Evolutionary conservation across 2,797 vertebrate species (phyloP), one percentile per base, ranked within the genome.

Genomic region (Oryzias dopingdopingensis): DNA sequence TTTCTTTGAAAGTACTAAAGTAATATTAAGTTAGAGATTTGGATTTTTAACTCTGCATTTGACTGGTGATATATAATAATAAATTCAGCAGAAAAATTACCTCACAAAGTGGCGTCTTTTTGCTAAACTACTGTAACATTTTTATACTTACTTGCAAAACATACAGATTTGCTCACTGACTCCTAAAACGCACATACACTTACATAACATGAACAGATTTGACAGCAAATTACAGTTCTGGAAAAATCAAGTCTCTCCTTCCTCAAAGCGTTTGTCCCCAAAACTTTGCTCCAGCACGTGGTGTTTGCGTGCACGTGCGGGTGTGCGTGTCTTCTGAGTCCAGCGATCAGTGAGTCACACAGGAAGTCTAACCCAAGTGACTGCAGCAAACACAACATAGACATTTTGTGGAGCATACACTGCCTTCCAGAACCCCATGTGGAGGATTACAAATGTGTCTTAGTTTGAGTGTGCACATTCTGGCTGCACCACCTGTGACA

Each of bases 401-500:
- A 69, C 68, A 55, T 14, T 59, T 57, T 62, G 22, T 62, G 76
- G 79, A 80, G 32, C 32, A 37, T 79, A 83, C 74, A 72, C 76
- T 55, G 47, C 69, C 52, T 50, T 79, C 77, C 49, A 16, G 41
- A 48, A 63, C 58, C 74, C 76, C 73, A 77, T 78, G 62, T 65
- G 64, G 62, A 56, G 72, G 83, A 80, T 86, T 76, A 72, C 53
- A 57, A 56, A 57, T 55, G 56, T 61, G 75, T 71, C 56, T 74
- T 74, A 73, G 74, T 49, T 8, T 26, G 65, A 82, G 52, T 6
- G 26, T 17, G 42, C 71, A 71, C 83, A 80, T 68, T 85, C 77
- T 83, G 80, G 70, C 74, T 14, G 7, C n/a, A 0, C 82, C 87
- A 87, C 82, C 84, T 89, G 87, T 61, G 71, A 74, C 10, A 62